Evolutionary conservation across 2,888 invertebrate genomes (phyloP).

Genomic region (Apamea epomidion): DNA sequence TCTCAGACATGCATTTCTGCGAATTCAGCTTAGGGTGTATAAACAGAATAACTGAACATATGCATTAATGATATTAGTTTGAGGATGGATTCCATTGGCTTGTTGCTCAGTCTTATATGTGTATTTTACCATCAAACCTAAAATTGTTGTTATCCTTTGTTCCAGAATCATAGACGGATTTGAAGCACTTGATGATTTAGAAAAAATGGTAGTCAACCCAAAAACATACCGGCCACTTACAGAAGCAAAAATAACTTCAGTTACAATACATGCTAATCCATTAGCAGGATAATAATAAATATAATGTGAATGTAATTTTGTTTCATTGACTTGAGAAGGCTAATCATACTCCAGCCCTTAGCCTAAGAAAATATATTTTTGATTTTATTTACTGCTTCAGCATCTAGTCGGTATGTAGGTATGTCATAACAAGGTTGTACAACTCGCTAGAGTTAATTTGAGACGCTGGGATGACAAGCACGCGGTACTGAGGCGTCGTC

Average conservation of each 20-base stretch:
- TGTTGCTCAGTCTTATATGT: background rate
- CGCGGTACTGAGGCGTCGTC: background rate
- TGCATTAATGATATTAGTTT: background rate
- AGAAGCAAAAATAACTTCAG: constrained; percentile 96
- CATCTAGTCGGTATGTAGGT: too few species aligned
- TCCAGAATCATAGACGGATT: constrained; percentile 99
- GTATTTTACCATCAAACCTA: background rate
- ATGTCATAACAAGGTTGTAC: background rate
- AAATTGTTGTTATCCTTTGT: constrained; percentile 65
- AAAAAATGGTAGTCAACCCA: constrained; percentile 98
- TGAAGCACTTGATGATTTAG: constrained; percentile 98
- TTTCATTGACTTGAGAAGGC: constrained; percentile 22
- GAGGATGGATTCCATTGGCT: background rate
- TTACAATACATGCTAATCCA: constrained; percentile 99
- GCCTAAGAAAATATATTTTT: too few species aligned
- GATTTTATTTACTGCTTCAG: background rate
- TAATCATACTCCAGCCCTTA: background rate
- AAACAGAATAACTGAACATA: background rate
- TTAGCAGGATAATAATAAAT: constrained; percentile 92
- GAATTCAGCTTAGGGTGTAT: background rate
- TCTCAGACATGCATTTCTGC: background rate
- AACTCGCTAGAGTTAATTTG: background rate
- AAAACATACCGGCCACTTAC: constrained; percentile 97
- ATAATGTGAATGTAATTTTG: background rate
- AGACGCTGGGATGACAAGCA: background rate